These are phyloP conservation scores for Calameuta pallipes DNA, from an alignment of 2,888 invertebrate genomes.

Conservation along the genomic window DNA sequence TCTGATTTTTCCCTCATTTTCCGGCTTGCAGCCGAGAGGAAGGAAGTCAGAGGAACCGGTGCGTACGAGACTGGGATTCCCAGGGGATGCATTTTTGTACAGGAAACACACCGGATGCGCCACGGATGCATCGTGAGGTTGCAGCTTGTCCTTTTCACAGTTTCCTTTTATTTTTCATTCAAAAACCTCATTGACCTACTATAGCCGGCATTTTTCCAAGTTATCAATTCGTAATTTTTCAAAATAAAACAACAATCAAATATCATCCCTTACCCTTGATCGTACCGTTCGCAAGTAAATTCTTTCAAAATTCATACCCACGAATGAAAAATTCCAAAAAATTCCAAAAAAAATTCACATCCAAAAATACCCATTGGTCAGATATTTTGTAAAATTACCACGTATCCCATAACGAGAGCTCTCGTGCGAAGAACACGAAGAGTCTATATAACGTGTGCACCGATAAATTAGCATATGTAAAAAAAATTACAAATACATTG, in stretches of 20 bases:
- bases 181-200: not conserved
- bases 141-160: not conserved
- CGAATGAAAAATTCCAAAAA: too few relatives aligned
- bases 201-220: not conserved
- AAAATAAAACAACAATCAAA: too few relatives aligned
- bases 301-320: too few relatives aligned
- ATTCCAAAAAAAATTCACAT: too few relatives aligned
- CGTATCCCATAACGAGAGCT: not conserved
- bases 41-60: not conserved
- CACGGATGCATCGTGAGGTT: conserved; percentile 14
- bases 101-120: conserved; percentile 17
- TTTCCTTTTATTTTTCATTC: not conserved
- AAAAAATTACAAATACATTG: not conserved
- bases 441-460: not conserved
- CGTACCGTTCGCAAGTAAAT: too few relatives aligned
- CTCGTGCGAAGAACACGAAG: not conserved
- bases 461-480: not conserved
- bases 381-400: not conserved
- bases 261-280: too few relatives aligned
- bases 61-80: conserved; percentile 2
- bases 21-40: not conserved
- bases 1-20: not conserved
- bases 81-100: conserved; percentile 7
- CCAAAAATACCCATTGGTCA: not conserved
- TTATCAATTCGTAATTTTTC: not conserved